A percentile compares a stretch with the other conserved stretches of the same genome.
phyloP scores from a whole-genome alignment of 1,140 invertebrate genomes.

The Dendroctonus valens region DNA sequence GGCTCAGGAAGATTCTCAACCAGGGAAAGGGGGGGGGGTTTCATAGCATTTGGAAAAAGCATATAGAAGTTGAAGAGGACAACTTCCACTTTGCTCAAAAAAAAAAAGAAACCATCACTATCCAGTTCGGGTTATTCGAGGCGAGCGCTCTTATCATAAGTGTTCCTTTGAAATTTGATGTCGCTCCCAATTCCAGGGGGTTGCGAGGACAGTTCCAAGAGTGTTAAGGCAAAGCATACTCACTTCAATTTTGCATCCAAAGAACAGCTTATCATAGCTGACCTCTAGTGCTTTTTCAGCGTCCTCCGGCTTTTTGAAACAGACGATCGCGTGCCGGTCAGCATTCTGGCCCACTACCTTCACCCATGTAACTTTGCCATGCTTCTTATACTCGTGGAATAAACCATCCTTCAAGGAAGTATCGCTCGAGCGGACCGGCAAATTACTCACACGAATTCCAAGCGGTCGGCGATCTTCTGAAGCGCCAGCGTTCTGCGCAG shows the following conservation, averaged over 20 bases:
- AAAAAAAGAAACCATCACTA: too few relatives aligned
- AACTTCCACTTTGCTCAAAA: too few relatives aligned
- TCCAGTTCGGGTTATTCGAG: too few relatives aligned
- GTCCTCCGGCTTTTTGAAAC: constrained; percentile 96
- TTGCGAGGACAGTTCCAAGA: too few relatives aligned
- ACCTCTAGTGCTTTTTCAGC: constrained; percentile 93
- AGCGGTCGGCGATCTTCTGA: constrained; percentile 72
- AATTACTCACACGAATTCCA: constrained; percentile 88
- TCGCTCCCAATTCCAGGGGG: too few relatives aligned
- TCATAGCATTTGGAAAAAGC: too few relatives aligned
- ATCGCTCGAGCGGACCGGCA: constrained; percentile 85
- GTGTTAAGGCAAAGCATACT: background rate
- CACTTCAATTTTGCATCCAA: constrained; percentile 88
- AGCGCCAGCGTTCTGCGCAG: constrained; percentile 26
- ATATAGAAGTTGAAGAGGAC: too few relatives aligned
- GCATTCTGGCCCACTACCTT: constrained; percentile 79
- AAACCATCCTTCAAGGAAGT: constrained; percentile 95
- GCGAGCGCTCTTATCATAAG: too few relatives aligned
- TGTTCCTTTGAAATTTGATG: too few relatives aligned
- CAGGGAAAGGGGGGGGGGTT: too few relatives aligned
- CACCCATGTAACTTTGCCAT: constrained; percentile 95
- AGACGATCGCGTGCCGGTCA: constrained; percentile 82
- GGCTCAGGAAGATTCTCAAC: too few relatives aligned
- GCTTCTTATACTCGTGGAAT: constrained; percentile 98
- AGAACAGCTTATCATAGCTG: constrained; percentile 94